These are phyloP conservation scores for Caenorhabditis drosophilae DNA, from an alignment of 2,888 invertebrate genomes.

Conservation along the genomic window DNA sequence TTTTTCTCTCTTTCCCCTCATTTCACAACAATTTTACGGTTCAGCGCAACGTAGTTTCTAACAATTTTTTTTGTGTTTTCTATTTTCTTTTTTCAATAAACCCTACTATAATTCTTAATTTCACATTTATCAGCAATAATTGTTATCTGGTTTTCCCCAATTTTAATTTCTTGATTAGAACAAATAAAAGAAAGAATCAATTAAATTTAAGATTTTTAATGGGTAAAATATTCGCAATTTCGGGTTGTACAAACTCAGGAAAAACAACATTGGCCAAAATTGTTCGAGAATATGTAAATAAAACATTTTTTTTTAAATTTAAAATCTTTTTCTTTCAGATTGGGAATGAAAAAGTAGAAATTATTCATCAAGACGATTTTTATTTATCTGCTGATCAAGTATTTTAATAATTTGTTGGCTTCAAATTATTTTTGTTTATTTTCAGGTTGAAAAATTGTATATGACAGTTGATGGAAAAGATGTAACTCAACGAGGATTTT, in stretches of 20 bases:
- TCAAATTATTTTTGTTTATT: too few species aligned
- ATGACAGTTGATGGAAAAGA: constrained; percentile 3
- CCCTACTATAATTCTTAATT: too few species aligned
- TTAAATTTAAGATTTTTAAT: too few species aligned
- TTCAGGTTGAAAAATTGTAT: constrained; percentile 32
- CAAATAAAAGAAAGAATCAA: too few species aligned
- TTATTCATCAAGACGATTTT: constrained; percentile 61
- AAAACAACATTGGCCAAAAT: constrained; percentile 60
- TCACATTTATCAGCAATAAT: too few species aligned
- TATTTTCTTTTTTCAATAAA: too few species aligned
- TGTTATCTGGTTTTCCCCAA: too few species aligned
- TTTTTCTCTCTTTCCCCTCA: too few species aligned
- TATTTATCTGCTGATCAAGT: constrained; percentile 55
- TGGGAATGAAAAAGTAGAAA: constrained; percentile 19
- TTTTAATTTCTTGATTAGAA: too few species aligned
- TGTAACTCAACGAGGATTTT: constrained; percentile 22
- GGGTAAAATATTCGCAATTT: constrained; percentile 28
- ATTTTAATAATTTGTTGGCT: neutral
- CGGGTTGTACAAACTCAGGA: constrained; percentile 65
- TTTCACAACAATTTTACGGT: too few species aligned
- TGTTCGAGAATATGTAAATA: constrained; percentile 45
- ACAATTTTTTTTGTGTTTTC: too few species aligned
- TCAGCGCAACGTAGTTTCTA: too few species aligned
- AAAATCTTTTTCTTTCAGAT: constrained; percentile 31
- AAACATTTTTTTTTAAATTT: neutral